A percentile compares a stretch with the other conserved stretches of the same genome.
phyloP scores from a whole-genome alignment of 2,888 invertebrate species.

The Caenorhabditis virilis region DNA sequence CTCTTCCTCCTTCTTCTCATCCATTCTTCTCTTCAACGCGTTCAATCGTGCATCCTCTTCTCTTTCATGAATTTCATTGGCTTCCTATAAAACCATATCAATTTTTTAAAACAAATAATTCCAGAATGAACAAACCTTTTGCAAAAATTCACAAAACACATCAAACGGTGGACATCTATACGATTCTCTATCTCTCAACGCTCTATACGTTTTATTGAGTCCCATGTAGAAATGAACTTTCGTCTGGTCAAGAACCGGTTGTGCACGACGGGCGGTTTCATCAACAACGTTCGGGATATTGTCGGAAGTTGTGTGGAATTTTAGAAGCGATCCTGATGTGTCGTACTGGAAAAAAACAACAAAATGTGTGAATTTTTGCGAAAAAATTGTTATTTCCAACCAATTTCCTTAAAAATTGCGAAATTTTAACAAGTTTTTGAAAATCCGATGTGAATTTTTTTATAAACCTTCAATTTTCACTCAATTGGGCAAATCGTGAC shows the following conservation, averaged over 20 bases:
- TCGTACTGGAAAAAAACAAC: neutral
- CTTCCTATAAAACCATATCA: neutral
- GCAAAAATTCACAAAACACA: slow-evolving; percentile 20
- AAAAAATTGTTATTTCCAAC: no score
- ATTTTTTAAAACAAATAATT: neutral
- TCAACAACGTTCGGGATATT: neutral
- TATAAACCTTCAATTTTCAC: no score
- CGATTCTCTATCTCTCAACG: slow-evolving; percentile 26
- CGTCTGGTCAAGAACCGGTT: slow-evolving; percentile 19
- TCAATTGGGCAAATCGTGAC: no score
- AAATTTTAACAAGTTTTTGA: no score
- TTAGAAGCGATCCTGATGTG: neutral
- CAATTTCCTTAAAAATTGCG: no score
- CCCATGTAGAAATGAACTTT: slow-evolving; percentile 38
- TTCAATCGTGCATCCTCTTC: neutral
- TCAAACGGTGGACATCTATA: slow-evolving; percentile 27
- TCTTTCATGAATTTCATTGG: neutral
- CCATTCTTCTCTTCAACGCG: neutral
- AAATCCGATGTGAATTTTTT: no score
- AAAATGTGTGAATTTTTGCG: no score
- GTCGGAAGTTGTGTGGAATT: neutral
- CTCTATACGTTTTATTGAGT: slow-evolving; percentile 41
- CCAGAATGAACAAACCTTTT: slow-evolving; percentile 10
- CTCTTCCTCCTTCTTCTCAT: neutral
- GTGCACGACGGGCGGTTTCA: slow-evolving; percentile 2